Conservation (phyloP, 2,113 vertebrate genomes). For the Leucopsar rothschildi region DNA sequence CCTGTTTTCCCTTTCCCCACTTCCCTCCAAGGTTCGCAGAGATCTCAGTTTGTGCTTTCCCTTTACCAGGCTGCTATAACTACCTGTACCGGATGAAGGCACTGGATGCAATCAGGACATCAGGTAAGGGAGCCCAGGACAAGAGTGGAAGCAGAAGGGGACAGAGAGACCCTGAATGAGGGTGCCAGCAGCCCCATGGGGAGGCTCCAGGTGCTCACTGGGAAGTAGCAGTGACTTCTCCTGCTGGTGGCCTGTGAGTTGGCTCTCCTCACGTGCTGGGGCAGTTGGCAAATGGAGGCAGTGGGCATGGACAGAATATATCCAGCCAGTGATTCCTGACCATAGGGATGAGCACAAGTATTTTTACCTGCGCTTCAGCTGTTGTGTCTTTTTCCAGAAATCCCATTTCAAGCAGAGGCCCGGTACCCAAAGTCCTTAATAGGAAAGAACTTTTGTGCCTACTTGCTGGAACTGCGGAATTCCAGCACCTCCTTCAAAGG, state of each 20-base stretch:
- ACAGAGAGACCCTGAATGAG: neutral
- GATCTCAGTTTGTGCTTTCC: neutral
- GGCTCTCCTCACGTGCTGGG: fast-evolving
- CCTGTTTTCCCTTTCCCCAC: neutral
- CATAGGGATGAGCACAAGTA: fast-evolving
- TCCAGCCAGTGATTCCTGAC: neutral
- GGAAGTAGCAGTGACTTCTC: neutral
- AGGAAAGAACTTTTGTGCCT: constrained; percentile 86
- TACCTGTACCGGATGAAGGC: constrained; percentile 95
- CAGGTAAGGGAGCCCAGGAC: constrained; percentile 1
- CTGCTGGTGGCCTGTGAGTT: fast-evolving
- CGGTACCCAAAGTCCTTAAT: constrained; percentile 80
- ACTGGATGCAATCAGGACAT: constrained; percentile 87
- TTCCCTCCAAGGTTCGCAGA: neutral
- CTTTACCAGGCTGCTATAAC: constrained; percentile 79
- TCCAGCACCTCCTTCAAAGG: constrained; percentile 78
- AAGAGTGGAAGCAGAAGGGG: neutral
- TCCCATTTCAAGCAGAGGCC: constrained; percentile 79
- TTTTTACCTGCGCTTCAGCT: fast-evolving
- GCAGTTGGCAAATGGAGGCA: neutral
- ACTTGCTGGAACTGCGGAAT: constrained; percentile 86
- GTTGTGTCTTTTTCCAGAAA: constrained; percentile 68
- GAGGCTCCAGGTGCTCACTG: neutral
- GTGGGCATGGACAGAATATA: neutral
- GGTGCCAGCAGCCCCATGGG: fast-evolving